A percentile compares a stretch with the other conserved stretches of the same genome.
Evolutionary conservation across 1,140 invertebrate genomes (phyloP).

Genomic region (Zelostemma sp.): DNA sequence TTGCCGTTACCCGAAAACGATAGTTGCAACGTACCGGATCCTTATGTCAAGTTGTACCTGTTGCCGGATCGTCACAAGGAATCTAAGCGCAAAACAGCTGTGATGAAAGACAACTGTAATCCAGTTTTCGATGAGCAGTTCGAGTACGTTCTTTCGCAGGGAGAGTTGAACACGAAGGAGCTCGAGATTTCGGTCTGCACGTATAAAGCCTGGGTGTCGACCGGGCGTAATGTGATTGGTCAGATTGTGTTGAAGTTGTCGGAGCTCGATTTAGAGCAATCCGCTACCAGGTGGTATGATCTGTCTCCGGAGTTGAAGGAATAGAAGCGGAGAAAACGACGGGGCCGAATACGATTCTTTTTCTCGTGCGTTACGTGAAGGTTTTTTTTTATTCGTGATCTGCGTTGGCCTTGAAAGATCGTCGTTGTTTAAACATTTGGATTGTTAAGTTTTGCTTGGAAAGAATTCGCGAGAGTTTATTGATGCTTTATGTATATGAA

Average conservation of each 20-base stretch:
- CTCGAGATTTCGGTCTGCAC: slow-evolving; percentile 87
- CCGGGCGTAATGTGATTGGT: slow-evolving; percentile 84
- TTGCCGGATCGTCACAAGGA: slow-evolving; percentile 89
- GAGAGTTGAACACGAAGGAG: slow-evolving; percentile 79
- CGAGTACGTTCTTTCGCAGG: slow-evolving; percentile 84
- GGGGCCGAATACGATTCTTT: slow-evolving; percentile 29
- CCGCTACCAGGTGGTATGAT: slow-evolving; percentile 80
- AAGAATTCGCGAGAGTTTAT: too few relatives aligned
- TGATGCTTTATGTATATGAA: not conserved
- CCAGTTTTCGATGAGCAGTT: slow-evolving; percentile 93
- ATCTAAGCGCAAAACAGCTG: slow-evolving; percentile 90
- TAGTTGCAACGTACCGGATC: slow-evolving; percentile 90
- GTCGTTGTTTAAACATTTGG: too few relatives aligned
- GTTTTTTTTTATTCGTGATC: too few relatives aligned
- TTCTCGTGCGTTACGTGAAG: slow-evolving; percentile 31
- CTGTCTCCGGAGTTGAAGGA: slow-evolving; percentile 74
- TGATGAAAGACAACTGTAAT: slow-evolving; percentile 91
- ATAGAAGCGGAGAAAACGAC: slow-evolving; percentile 53
- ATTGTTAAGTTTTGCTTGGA: too few relatives aligned
- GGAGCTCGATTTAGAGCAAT: slow-evolving; percentile 76
- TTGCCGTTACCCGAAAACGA: slow-evolving; percentile 83
- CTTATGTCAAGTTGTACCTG: slow-evolving; percentile 94
- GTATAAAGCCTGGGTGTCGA: slow-evolving; percentile 83
- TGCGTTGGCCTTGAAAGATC: too few relatives aligned
- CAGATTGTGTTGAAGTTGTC: slow-evolving; percentile 79